Conservation (phyloP, 2,113 vertebrate species). For the Apistogramma diplotaenia region DNA sequence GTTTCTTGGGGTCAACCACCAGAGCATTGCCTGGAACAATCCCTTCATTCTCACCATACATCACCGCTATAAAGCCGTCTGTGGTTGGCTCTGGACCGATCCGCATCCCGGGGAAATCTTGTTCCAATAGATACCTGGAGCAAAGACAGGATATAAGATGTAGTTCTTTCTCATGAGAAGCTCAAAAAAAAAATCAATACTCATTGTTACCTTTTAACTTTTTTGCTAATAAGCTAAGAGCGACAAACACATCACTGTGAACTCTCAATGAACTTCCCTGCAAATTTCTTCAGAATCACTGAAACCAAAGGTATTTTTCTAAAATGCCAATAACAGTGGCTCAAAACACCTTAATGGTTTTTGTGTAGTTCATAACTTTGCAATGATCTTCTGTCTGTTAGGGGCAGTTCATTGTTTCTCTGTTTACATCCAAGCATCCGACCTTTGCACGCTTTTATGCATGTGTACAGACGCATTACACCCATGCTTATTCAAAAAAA, state of each 20-base stretch:
- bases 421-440: neutral
- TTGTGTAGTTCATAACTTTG: neutral
- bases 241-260: too few species aligned
- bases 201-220: too few species aligned
- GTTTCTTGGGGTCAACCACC: conserved; percentile 95
- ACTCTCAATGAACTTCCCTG: too few species aligned
- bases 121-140: conserved; percentile 88
- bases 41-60: conserved; percentile 92
- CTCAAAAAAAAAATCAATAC: neutral
- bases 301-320: too few species aligned
- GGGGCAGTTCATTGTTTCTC: neutral
- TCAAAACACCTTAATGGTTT: rapidly evolving
- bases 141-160: neutral
- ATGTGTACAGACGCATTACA: neutral
- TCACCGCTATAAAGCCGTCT: conserved; percentile 96
- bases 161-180: neutral
- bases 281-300: too few species aligned
- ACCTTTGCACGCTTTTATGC: neutral
- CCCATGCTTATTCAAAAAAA: neutral
- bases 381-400: neutral
- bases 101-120: conserved; percentile 97
- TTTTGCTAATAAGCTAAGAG: too few species aligned
- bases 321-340: neutral
- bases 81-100: conserved; percentile 97
- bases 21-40: conserved; percentile 91